Evolutionary conservation across 2,113 vertebrate species (phyloP), one percentile per base, ranked within the genome.

Genomic region (Ardeotis arabs): DNA sequence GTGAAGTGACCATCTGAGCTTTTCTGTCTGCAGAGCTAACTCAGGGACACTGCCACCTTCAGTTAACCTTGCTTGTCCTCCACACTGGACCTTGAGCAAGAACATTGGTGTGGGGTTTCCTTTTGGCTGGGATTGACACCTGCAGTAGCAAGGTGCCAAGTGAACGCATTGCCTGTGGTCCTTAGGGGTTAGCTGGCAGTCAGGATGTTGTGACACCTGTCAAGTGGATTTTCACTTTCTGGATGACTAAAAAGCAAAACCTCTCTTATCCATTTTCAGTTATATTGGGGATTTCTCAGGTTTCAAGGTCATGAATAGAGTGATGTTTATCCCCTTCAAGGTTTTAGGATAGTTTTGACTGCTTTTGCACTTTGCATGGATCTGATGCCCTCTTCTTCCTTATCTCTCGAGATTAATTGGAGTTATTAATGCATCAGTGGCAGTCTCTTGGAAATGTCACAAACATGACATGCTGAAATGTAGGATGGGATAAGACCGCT

Each of bases 121-220:
- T 88, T 85, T 84, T 93, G 94, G 72, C 49, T 77, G 56, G 29
- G 53, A 86, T 82, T 95, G 92, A 93, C 87, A 94, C 33, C 60
- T 77, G 81, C 67, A 55, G 75, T 64, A 64, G 52, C 37, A 86
- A 94, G 89, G 73, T 96, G 91, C 69, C 87, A 91, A 87, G 58
- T 23, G 67, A 95, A 81, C 0, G 4, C 37, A 59, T 55, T 86
- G 86, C 59, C 29, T 70, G 47, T 82, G 60, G 45, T 90, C 92
- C 87, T 50, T 75, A 60, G 85, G 84, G 89, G 41, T 77, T 90
- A 79, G 80, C 62, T 85, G 68, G 87, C 85, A 90, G 95, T 94
- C 90, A 92, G 78, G 92, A 97, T 96, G 96, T 97, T 96, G 92
- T 97, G 96, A 97, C 96, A 97, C 84, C 86, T 95, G 89, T 97